These are phyloP conservation scores for Trichacis sp. DNA, from an alignment of 2,888 invertebrate genomes.

Conservation along the genomic window DNA sequence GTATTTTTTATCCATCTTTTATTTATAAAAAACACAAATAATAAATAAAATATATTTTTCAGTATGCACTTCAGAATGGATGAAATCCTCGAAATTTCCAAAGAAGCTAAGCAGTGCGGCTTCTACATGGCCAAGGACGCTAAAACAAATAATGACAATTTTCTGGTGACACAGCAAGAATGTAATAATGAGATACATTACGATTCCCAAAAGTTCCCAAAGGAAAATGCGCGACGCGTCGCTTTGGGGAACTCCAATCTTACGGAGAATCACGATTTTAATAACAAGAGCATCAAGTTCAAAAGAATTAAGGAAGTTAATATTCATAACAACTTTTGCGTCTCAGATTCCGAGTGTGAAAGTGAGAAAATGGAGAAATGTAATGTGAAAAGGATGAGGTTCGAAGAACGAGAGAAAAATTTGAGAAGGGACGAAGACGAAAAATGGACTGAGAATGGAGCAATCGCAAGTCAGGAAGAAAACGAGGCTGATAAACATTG, in stretches of 20 bases:
- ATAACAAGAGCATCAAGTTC: slow-evolving; percentile 65
- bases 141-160: slow-evolving; percentile 74
- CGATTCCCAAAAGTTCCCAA: slow-evolving; percentile 73
- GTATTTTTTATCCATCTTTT: no score
- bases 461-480: slow-evolving; percentile 60
- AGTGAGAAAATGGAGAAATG: slow-evolving; percentile 63
- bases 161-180: slow-evolving; percentile 66
- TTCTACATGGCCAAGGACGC: slow-evolving; percentile 72
- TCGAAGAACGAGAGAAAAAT: slow-evolving; percentile 67
- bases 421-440: slow-evolving; percentile 55
- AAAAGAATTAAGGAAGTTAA: slow-evolving; percentile 71
- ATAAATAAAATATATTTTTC: no score
- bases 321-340: slow-evolving; percentile 58
- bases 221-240: slow-evolving; percentile 69
- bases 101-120: slow-evolving; percentile 55
- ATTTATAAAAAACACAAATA: no score
- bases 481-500: slow-evolving; percentile 72
- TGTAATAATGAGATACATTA: slow-evolving; percentile 71
- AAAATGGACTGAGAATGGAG: slow-evolving; percentile 57
- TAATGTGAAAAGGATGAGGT: slow-evolving; percentile 67
- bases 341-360: slow-evolving; percentile 58
- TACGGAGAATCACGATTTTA: slow-evolving; percentile 68
- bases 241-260: slow-evolving; percentile 65
- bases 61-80: no score
- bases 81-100: slow-evolving; percentile 57